These are phyloP conservation scores for Caenorhabditis imperialis DNA, from an alignment of 2,888 invertebrate species.

Conservation along the genomic window DNA sequence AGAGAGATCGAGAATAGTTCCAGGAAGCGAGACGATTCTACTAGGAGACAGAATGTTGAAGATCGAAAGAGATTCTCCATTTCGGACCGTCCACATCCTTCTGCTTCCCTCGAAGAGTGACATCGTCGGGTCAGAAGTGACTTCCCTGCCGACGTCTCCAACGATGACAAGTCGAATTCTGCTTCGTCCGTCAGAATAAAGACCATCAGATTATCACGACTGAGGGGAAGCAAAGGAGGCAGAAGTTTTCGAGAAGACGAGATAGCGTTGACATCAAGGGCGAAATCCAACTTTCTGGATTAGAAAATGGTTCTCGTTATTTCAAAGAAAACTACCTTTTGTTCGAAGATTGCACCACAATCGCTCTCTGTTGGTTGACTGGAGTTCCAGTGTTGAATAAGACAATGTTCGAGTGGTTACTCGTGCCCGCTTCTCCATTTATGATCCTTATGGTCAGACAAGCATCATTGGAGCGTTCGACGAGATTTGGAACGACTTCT, in stretches of 20 bases:
- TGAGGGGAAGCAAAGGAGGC: slow-evolving; percentile 44
- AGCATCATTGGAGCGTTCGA: slow-evolving; percentile 23
- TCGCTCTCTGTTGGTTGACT: background rate
- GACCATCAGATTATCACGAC: slow-evolving; percentile 28
- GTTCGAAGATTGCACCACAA: slow-evolving; percentile 8
- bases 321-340: background rate
- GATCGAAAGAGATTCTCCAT: slow-evolving; percentile 14
- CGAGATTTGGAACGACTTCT: slow-evolving; percentile 17
- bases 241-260: background rate
- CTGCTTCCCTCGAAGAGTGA: no score
- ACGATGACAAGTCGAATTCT: background rate
- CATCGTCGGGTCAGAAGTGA: slow-evolving; percentile 9
- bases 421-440: slow-evolving; percentile 1
- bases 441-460: slow-evolving; percentile 52
- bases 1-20: slow-evolving; percentile 43
- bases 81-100: background rate
- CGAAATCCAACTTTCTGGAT: slow-evolving; percentile 44
- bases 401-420: background rate
- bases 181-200: background rate
- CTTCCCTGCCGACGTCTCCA: slow-evolving; percentile 5
- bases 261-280: slow-evolving; percentile 3
- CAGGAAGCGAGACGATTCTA: slow-evolving; percentile 32
- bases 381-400: slow-evolving; percentile 31
- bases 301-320: background rate
- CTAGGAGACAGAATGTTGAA: slow-evolving; percentile 51